Evolutionary conservation across 2,113 vertebrate species (phyloP).

Genomic region (Oreochromis spilurus): DNA sequence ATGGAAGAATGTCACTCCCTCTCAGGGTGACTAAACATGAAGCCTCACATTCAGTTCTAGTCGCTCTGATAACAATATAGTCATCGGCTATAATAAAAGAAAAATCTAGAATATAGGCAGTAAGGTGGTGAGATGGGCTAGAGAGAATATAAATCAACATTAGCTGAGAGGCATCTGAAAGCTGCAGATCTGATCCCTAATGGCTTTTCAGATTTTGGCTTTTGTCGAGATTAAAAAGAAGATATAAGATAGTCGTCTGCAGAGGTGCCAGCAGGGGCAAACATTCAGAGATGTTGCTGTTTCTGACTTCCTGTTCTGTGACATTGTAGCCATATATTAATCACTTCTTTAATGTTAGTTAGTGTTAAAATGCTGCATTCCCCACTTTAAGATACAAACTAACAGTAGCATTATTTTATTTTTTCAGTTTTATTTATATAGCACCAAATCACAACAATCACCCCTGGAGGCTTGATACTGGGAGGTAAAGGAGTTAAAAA

Average conservation of each 20-base stretch:
- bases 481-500: not conserved
- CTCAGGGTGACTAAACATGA: not conserved
- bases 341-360: not conserved
- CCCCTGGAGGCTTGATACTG: not conserved
- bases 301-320: not conserved
- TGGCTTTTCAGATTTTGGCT: not conserved
- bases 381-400: not conserved
- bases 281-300: not conserved
- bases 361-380: not conserved
- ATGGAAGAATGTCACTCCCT: not conserved
- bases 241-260: not conserved
- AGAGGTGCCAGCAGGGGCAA: not conserved
- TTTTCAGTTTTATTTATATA: not conserved
- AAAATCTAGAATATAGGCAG: not conserved
- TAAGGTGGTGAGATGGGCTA: not conserved
- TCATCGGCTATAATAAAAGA: not conserved
- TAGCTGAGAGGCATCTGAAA: not conserved
- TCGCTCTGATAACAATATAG: not conserved
- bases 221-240: not conserved
- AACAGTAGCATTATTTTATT: not conserved
- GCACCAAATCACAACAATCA: not conserved
- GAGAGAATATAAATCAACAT: not conserved
- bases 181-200: not conserved
- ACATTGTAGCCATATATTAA: not conserved
- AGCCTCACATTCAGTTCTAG: not conserved